Percentiles rank a stretch among this genome's conserved stretches.
These are phyloP conservation scores for Choristoneura fumiferana DNA, from an alignment of 1,140 invertebrate genomes.

Conservation along the genomic window DNA sequence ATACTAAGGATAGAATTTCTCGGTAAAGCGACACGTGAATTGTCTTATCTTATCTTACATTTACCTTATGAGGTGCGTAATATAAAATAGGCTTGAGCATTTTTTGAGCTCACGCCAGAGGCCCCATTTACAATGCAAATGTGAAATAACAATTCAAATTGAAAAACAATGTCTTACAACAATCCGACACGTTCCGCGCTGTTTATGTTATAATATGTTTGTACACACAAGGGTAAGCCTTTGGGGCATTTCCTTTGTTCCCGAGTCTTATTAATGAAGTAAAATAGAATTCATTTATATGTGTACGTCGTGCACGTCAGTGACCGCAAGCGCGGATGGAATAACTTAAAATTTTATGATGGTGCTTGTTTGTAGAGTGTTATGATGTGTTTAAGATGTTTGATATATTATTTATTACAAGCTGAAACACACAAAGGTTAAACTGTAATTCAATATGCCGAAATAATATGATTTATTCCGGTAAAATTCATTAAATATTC, in stretches of 20 bases:
- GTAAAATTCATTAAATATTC: no score
- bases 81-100: no score
- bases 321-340: not conserved
- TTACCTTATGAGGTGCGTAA: no score
- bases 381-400: no score
- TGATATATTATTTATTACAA: no score
- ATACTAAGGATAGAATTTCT: no score
- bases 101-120: no score
- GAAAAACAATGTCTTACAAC: not conserved
- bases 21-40: no score
- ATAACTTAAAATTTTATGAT: not conserved
- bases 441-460: no score
- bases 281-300: conserved; percentile 13
- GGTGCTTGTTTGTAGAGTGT: not conserved
- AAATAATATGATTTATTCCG: no score
- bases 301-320: not conserved
- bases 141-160: conserved; percentile 6
- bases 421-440: no score
- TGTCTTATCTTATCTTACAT: no score
- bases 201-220: not conserved
- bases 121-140: not conserved
- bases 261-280: conserved; percentile 4
- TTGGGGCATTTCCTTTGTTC: not conserved
- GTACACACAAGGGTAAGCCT: not conserved
- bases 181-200: not conserved